Evolutionary conservation across 2,797 vertebrate species (phyloP).

Genomic region (Hyperoplus lanceolatus): DNA sequence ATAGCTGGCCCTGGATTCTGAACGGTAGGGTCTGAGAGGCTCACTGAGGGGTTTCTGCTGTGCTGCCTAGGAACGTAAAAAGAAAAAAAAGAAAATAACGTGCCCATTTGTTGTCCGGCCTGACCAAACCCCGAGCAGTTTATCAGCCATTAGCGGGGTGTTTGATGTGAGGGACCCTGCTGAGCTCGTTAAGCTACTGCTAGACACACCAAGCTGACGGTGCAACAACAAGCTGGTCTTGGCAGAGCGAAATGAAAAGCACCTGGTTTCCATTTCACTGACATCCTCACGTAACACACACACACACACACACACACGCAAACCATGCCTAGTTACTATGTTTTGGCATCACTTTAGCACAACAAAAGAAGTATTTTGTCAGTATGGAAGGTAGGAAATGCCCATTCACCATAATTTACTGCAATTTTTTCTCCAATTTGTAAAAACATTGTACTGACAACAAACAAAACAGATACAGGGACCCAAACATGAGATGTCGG

Average conservation of each 20-base stretch:
- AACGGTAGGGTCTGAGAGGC: slow-evolving; percentile 24
- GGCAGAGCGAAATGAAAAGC: slow-evolving; percentile 53
- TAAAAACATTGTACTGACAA: neutral
- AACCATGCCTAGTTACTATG: slow-evolving; percentile 27
- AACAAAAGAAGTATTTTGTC: slow-evolving; percentile 22
- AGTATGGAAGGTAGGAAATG: neutral
- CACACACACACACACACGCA: slow-evolving; percentile 38
- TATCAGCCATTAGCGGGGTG: slow-evolving; percentile 68
- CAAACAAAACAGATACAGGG: neutral
- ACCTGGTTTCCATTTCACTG: slow-evolving; percentile 79
- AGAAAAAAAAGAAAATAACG: neutral
- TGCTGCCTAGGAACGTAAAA: slow-evolving; percentile 36
- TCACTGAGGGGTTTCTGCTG: slow-evolving; percentile 28
- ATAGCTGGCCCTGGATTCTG: slow-evolving; percentile 40
- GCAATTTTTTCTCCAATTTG: neutral
- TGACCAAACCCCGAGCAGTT: slow-evolving; percentile 57
- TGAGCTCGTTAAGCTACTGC: slow-evolving; percentile 69
- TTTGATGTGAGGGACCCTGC: slow-evolving; percentile 76
- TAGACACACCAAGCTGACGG: slow-evolving; percentile 72
- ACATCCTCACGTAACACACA: slow-evolving; percentile 33
- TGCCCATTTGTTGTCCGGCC: slow-evolving; percentile 59
- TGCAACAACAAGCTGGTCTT: slow-evolving; percentile 66
- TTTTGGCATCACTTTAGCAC: slow-evolving; percentile 42
- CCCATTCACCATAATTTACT: slow-evolving; percentile 7
- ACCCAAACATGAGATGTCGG: neutral